Evolutionary conservation across 2,113 vertebrate species (phyloP).

Genomic region (Asarcornis scutulata): DNA sequence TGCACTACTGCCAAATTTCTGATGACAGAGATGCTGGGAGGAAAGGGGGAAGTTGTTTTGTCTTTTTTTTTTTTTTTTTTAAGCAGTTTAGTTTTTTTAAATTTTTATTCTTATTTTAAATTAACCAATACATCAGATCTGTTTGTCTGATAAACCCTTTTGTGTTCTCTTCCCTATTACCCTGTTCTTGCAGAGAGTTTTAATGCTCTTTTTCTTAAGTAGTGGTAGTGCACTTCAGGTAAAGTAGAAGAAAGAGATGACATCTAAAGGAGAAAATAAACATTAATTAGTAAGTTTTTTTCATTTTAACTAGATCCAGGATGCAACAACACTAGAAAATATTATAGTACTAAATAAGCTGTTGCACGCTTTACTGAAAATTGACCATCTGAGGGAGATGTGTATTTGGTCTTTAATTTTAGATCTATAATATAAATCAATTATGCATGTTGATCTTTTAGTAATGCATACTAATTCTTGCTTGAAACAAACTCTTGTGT

Average conservation of each 20-base stretch:
- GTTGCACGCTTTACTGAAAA: background rate
- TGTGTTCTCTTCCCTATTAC: slow-evolving; percentile 68
- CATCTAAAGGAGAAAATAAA: slow-evolving; percentile 71
- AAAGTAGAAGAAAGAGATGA: slow-evolving; percentile 82
- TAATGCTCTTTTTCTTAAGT: slow-evolving; percentile 58
- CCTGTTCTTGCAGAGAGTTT: slow-evolving; percentile 70
- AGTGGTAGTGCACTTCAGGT: slow-evolving; percentile 84
- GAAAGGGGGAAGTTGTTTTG: slow-evolving; percentile 1
- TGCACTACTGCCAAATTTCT: slow-evolving; percentile 73
- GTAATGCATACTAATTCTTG: background rate
- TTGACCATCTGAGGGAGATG: background rate
- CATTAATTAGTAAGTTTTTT: background rate
- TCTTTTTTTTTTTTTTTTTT: background rate
- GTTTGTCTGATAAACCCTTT: slow-evolving; percentile 56
- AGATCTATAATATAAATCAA: background rate
- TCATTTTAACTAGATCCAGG: background rate
- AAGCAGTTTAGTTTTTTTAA: slow-evolving; percentile 31
- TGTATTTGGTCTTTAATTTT: background rate
- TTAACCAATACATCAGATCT: slow-evolving; percentile 65
- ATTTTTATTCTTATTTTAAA: slow-evolving; percentile 66
- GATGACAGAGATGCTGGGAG: slow-evolving; percentile 69
- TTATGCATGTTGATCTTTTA: background rate
- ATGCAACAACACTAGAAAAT: background rate
- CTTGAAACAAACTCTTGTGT: background rate
- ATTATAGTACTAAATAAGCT: background rate